Evolutionary conservation across 2,113 vertebrate genomes (phyloP).

Genomic region (Aspiorhynchus laticeps): DNA sequence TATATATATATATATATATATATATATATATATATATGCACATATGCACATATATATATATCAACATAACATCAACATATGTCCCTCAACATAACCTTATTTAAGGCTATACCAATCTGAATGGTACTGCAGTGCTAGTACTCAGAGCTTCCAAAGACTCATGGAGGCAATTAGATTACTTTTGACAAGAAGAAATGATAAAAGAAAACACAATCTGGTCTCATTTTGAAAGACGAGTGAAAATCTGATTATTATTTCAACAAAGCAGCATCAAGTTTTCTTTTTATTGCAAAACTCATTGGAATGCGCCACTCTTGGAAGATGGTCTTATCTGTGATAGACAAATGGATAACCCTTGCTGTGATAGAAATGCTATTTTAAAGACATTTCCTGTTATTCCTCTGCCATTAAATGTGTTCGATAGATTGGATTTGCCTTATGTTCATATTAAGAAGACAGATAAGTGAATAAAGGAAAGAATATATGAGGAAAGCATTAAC

Average conservation of each 20-base stretch:
- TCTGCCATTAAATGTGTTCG: constrained; percentile 1
- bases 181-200: constrained; percentile 25
- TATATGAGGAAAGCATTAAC: not conserved
- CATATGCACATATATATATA: too few relatives aligned
- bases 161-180: not conserved
- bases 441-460: constrained; percentile 7
- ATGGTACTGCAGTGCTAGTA: not conserved
- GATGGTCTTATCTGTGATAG: constrained; percentile 32
- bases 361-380: constrained; percentile 12
- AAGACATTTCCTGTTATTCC: constrained; percentile 35
- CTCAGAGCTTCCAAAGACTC: not conserved
- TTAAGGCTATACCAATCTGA: not conserved
- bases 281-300: constrained; percentile 24
- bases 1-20: too few relatives aligned
- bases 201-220: not conserved
- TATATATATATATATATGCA: too few relatives aligned
- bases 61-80: too few relatives aligned
- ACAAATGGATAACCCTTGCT: constrained; percentile 11
- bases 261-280: constrained; percentile 15
- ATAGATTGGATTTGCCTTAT: constrained; percentile 6
- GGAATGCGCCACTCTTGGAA: constrained; percentile 2
- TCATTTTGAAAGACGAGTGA: constrained; percentile 7
- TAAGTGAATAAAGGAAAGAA: constrained; percentile 2
- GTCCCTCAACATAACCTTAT: not conserved
- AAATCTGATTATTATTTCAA: constrained; percentile 35